Conservation (phyloP, 2,797 vertebrate species). For the Tinamus major region DNA sequence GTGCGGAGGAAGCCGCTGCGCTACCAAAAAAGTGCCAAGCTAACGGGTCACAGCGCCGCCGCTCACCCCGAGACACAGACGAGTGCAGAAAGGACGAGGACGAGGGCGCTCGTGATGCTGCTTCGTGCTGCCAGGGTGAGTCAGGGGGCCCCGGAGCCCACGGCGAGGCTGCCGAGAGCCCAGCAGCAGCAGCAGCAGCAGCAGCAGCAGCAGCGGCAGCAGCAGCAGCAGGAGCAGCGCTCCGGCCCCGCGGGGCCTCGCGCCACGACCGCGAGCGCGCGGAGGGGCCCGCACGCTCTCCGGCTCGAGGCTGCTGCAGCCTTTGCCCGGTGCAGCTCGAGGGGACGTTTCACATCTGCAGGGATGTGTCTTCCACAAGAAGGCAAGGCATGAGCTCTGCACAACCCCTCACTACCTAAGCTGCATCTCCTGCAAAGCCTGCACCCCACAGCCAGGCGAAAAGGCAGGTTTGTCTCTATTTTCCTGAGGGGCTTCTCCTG, state of each 20-base stretch:
- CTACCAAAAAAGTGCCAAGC: not conserved
- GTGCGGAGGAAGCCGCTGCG: not conserved
- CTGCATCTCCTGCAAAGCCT: not conserved
- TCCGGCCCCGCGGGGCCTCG: not conserved
- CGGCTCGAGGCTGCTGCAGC: too few relatives aligned
- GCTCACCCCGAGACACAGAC: rapidly evolving
- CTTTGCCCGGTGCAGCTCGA: too few relatives aligned
- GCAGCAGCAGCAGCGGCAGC: too few relatives aligned
- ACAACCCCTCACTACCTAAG: not conserved
- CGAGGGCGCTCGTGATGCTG: rapidly evolving
- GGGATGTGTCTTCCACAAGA: not conserved
- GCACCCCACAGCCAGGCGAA: not conserved
- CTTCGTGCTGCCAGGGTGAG: not conserved
- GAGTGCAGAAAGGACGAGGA: not conserved
- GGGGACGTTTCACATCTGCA: too few relatives aligned
- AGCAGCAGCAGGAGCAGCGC: too few relatives aligned
- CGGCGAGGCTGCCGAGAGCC: not conserved
- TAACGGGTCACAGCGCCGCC: not conserved
- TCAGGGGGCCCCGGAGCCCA: not conserved
- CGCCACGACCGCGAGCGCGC: too few relatives aligned
- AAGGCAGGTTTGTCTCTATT: not conserved
- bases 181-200: not conserved
- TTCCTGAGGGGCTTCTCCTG: not conserved
- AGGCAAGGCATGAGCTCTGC: not conserved
- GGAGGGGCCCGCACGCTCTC: too few relatives aligned